Evolutionary conservation across 2,113 vertebrate genomes (phyloP).

Genomic region (Festucalex cinctus): DNA sequence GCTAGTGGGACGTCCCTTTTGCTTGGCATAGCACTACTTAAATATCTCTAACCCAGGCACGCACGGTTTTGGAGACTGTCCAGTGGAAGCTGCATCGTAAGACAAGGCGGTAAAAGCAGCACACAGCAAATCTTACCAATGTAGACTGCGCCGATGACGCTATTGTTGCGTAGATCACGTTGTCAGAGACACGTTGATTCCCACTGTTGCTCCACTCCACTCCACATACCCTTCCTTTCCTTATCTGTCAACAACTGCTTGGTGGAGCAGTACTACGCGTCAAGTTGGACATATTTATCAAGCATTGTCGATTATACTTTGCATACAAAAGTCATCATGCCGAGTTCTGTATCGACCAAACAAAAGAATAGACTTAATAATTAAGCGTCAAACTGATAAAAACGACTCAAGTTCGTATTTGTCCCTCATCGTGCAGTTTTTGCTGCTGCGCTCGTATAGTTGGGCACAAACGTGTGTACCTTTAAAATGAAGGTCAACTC

Average conservation of each 20-base stretch:
- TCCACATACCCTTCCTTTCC: background rate
- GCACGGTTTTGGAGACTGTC: background rate
- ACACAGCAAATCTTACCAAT: constrained; percentile 40
- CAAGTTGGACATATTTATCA: background rate
- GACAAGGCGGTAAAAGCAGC: background rate
- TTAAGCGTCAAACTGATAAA: background rate
- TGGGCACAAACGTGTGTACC: fast-evolving
- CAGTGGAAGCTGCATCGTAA: background rate
- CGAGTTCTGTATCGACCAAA: fast-evolving
- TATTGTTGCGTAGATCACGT: background rate
- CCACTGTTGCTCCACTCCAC: background rate
- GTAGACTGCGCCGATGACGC: constrained; percentile 11
- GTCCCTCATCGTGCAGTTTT: background rate
- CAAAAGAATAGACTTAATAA: background rate
- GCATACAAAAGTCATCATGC: constrained; percentile 4
- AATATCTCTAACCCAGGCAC: background rate
- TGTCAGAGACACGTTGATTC: background rate
- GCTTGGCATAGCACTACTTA: background rate
- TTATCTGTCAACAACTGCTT: constrained; percentile 53
- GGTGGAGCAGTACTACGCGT: background rate
- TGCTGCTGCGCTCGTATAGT: background rate
- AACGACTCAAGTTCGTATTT: background rate
- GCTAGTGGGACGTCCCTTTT: background rate
- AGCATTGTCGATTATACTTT: background rate
- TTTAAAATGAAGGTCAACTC: constrained; percentile 27